These are phyloP conservation scores for Scalopus aquaticus DNA, from an alignment of 2,113 vertebrate genomes.

Conservation along the genomic window DNA sequence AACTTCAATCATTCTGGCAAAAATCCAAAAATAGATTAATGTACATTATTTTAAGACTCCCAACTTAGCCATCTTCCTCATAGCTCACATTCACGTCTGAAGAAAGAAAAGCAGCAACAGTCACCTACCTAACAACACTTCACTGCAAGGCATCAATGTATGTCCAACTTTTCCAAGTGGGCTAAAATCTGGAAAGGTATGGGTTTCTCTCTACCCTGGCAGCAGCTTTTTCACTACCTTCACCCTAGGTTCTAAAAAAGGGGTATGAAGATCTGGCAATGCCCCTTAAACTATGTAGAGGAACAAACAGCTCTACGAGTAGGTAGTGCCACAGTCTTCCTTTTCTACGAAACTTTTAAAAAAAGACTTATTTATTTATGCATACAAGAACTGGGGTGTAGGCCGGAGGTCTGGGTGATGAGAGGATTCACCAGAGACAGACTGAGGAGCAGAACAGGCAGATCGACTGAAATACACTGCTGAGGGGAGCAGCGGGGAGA, in stretches of 20 bases:
- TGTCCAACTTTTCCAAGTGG: background rate
- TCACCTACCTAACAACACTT: background rate
- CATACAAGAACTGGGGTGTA: no score
- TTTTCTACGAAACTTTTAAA: no score
- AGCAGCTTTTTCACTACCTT: background rate
- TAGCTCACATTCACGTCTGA: background rate
- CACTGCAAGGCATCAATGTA: background rate
- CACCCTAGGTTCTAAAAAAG: background rate
- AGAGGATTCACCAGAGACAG: no score
- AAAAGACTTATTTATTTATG: no score
- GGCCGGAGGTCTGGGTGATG: no score
- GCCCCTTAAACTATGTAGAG: background rate
- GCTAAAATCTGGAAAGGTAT: background rate
- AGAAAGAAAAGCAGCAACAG: background rate
- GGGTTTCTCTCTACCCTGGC: background rate
- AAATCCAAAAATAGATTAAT: constrained; percentile 42
- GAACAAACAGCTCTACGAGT: background rate
- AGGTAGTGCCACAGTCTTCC: constrained; percentile 13
- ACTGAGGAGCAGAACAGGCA: no score
- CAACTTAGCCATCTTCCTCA: background rate
- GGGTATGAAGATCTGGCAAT: background rate
- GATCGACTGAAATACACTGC: no score
- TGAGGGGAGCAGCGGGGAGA: no score
- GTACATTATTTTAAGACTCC: constrained; percentile 31
- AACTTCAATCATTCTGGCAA: constrained; percentile 29